Evolutionary conservation across 2,113 vertebrate genomes (phyloP), one percentile per base, ranked within the genome.

Genomic region (Helogale parvula): DNA sequence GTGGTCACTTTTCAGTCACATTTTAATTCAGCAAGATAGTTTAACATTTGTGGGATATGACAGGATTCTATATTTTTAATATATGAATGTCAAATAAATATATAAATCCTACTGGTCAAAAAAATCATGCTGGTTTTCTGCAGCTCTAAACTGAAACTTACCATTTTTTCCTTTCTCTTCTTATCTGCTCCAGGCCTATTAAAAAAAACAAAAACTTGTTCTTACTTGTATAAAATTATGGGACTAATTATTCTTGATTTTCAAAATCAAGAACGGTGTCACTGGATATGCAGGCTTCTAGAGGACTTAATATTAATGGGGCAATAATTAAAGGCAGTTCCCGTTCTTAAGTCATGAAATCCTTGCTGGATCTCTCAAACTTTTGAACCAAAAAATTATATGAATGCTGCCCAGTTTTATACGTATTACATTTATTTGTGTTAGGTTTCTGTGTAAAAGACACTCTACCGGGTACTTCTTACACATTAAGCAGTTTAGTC

Each of bases 21-120:
- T 90, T 92, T 94, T 82, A 95, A 50, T 91, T 90, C 38, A 50
- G 12, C 66, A 88, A 82, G 90, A 74, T 69, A 84, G 8, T 50
- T 82, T 83, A 45, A n/a, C 23, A 33, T 68, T 92, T 94, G 52
- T 93, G 31, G 21, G 21, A 68, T 88, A 13, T 65, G 68, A 35
- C 12, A 85, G 50, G 68, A 60, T 77, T 50, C 50, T 41, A 41
- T 41, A 41, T 12, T 50, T 12, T 50, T 50, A 12, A 16, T 90
- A 29, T 94, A 19, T 95, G 52, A 90, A 81, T 88, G 12, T 94
- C 80, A 93, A 72, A 57, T 76, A 84, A 63, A 52, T 77, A 17
- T 72, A 71, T 27, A 96, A 82, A 72, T 82, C 33, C 41, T 60
- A 47, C n/a, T 65, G 50, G 27, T 63, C n/a, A n/a, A n/a, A n/a